Base-by-base conservation (phyloP, 2,797 vertebrate species). In the Thaleichthys pacificus region DNA sequence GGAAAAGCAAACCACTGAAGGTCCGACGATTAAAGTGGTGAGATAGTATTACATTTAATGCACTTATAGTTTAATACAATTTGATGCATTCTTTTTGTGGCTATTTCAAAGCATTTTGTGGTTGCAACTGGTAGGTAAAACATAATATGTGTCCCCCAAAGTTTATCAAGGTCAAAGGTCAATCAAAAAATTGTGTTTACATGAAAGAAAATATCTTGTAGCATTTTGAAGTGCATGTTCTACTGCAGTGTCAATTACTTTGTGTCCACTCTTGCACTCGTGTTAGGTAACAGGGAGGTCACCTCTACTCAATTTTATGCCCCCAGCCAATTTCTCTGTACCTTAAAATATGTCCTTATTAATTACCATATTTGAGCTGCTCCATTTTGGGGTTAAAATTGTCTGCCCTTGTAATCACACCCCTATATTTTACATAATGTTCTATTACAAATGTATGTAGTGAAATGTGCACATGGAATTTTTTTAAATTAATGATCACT, bases 341-440 rank as follows among this genome's bases (percentile, higher is more conserved):
- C 70, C 75, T 76, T 76, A 64, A 57, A 84, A 88, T 79, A 75
- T 19, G 68, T 77, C 79, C 65, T 81, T 80, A 77, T 82, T 87
- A 88, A 92, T 90, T 85, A 89, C 88, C 85, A 86, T 74, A 79
- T 74, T 14, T 83, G 74, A 84, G 76, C 71, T 70, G 71, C 73
- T 82, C 71, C 15, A 22, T 81, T 85, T 84, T 80, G 64, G 42
- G 42, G 42, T 12, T 47, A 0, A 42, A 47, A 47, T 14, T 3
- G 12, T 47, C 42, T 47, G 12, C 11, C 42, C 42, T 47, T 47
- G 42, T 47, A 12, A 42, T 42, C 11, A 42, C 38, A 42, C 8
- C 9, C 11, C 8, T 42, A 47, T 47, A 14, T 47, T 47, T 47
- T 47, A 8, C 11, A 47, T 47, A 14, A 47, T 47, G 42, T 47